These are phyloP conservation scores for Malurus leucopterus DNA, from an alignment of 2,797 vertebrate genomes.

Conservation along the genomic window DNA sequence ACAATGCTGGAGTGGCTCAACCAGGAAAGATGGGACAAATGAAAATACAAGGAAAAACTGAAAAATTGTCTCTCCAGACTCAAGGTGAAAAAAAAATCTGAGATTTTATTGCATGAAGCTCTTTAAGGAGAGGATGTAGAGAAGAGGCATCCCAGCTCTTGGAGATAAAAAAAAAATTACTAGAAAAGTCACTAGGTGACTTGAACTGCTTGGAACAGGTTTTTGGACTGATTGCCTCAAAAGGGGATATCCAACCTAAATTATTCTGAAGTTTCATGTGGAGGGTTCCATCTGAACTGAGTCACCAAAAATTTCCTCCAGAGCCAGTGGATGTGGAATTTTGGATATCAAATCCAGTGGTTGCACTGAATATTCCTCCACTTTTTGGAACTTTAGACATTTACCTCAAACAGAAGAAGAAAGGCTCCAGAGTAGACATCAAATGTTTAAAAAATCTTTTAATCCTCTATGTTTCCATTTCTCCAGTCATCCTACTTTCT, in stretches of 20 bases:
- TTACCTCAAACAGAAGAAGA: background rate
- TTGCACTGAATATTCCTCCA: background rate
- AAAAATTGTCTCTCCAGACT: background rate
- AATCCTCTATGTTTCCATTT: background rate
- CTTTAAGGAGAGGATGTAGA: background rate
- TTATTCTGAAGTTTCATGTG: background rate
- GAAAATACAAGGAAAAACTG: background rate
- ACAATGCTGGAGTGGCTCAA: background rate
- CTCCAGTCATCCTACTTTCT: background rate
- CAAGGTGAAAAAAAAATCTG: background rate
- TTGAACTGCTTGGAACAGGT: background rate
- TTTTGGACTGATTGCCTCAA: background rate
- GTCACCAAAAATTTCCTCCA: background rate
- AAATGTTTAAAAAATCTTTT: background rate
- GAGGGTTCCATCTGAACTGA: background rate
- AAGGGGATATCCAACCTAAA: background rate
- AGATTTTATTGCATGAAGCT: background rate
- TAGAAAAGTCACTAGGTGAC: background rate
- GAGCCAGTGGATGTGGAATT: background rate
- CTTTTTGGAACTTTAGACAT: background rate
- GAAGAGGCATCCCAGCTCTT: background rate
- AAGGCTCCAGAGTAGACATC: background rate
- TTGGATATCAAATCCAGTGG: background rate
- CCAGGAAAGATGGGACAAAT: rapidly evolving
- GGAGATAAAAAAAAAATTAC: background rate